phyloP scores from a whole-genome alignment of 2,113 vertebrate species.

The Spizaetus ornatus region DNA sequence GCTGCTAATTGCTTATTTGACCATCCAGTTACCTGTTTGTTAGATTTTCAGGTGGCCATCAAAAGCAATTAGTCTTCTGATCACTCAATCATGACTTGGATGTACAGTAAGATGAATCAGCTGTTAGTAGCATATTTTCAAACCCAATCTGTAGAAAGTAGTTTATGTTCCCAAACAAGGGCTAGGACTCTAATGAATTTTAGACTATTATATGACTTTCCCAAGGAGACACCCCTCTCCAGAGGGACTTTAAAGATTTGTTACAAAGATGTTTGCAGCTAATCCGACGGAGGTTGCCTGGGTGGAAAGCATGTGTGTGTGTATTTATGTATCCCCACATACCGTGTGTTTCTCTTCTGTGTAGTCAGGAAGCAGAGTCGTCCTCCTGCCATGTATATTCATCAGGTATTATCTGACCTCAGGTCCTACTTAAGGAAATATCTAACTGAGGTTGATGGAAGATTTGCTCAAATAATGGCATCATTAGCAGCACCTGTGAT shows the following conservation, averaged over 20 bases:
- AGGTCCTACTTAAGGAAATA: slow-evolving; percentile 11
- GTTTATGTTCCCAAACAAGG: background rate
- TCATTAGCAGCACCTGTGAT: background rate
- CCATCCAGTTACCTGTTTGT: background rate
- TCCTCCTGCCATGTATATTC: background rate
- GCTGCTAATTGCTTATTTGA: background rate
- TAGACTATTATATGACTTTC: background rate
- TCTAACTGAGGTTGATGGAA: background rate
- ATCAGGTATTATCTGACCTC: slow-evolving; percentile 6
- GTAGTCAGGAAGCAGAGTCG: background rate
- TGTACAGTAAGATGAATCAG: background rate
- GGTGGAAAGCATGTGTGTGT: background rate
- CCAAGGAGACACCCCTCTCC: slow-evolving; percentile 3
- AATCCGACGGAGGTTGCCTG: background rate
- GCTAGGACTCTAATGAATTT: background rate
- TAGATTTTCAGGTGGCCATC: background rate
- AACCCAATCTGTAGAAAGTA: background rate
- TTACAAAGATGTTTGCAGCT: background rate
- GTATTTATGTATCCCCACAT: background rate
- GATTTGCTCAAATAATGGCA: background rate
- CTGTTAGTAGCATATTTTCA: background rate
- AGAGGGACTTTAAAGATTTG: background rate
- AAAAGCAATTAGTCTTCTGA: background rate
- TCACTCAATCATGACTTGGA: background rate
- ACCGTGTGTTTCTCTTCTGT: slow-evolving; percentile 11